phyloP scores from a whole-genome alignment of 2,797 vertebrate genomes.

The Masticophis lateralis region DNA sequence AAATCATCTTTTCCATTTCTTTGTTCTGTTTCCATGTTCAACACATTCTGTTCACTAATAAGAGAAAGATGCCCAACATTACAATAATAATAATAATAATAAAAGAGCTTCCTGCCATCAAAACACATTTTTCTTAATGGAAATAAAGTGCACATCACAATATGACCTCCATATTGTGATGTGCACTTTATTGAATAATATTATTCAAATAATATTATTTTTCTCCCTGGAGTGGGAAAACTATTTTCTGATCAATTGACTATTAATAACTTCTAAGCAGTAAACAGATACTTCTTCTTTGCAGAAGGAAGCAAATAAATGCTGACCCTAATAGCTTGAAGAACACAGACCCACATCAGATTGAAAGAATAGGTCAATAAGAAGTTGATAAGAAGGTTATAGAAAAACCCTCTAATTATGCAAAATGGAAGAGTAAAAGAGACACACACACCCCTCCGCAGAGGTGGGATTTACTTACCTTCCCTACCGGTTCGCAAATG shows the following conservation, averaged over 20 bases:
- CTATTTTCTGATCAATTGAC: conserved; percentile 30
- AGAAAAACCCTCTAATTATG: not conserved
- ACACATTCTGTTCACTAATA: not conserved
- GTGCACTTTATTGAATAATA: not conserved
- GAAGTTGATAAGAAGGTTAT: not conserved
- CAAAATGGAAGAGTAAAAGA: no score
- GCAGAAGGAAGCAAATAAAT: not conserved
- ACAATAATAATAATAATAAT: not conserved
- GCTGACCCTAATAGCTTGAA: not conserved
- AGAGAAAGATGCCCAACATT: not conserved
- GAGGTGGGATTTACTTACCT: no score
- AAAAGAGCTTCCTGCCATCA: not conserved
- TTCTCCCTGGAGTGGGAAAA: conserved; percentile 44
- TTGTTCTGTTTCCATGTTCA: not conserved
- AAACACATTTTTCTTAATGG: not conserved
- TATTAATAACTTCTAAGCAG: conserved; percentile 33
- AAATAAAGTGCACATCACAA: not conserved
- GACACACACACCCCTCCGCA: no score
- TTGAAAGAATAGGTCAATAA: not conserved
- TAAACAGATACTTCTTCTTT: not conserved
- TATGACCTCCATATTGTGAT: not conserved
- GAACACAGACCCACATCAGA: not conserved
- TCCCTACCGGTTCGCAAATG: no score
- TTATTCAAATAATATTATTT: conserved; percentile 33
- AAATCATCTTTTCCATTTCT: not conserved